Base-by-base conservation (phyloP, 2,797 vertebrate species). In the Galaxias olidus region DNA sequence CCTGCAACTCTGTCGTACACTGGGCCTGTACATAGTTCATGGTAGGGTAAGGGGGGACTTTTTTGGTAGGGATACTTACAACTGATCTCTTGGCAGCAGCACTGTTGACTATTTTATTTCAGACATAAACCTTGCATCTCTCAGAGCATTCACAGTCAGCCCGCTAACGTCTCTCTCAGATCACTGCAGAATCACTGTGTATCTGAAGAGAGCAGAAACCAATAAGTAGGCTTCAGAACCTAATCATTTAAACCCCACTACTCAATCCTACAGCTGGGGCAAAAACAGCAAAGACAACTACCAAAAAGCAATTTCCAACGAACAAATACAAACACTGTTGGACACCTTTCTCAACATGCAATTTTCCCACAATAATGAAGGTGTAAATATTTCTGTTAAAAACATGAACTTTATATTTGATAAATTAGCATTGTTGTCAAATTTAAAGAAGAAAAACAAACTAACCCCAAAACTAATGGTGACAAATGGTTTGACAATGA, bases 41-140 rank as follows among this genome's bases (percentile, higher is more conserved):
- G n/a, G n/a, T n/a, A n/a, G n/a, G n/a, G n/a, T n/a, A n/a, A n/a
- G n/a, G n/a, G n/a, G n/a, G n/a, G n/a, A n/a, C n/a, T n/a, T n/a
- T n/a, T n/a, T n/a, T n/a, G n/a, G 52, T 4, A 46, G 43, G 10
- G 45, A 59, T 44, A 46, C 57, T 4, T 46, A 46, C 43, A 46
- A 44, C 57, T 59, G 42, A 18, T 59, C 42, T 59, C 15, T 59
- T 11, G 57, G 57, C 15, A 59, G 10, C 12, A 59, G 57, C 17
- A 58, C 40, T n/a, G 56, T 58, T 4, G 56, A 59, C 10, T 1
- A 59, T 12, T 45, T 45, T 10, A 18, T 46, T 1, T 18, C 42
- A 17, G 57, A 59, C 57, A 8, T 59, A 4, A 46, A 13, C 7
- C 57, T 8, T 4, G 17, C 9, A 9, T 46, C 14, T 19, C 57